Evolutionary conservation across 2,797 vertebrate genomes (phyloP).

Genomic region (Hafferia zeledoni): DNA sequence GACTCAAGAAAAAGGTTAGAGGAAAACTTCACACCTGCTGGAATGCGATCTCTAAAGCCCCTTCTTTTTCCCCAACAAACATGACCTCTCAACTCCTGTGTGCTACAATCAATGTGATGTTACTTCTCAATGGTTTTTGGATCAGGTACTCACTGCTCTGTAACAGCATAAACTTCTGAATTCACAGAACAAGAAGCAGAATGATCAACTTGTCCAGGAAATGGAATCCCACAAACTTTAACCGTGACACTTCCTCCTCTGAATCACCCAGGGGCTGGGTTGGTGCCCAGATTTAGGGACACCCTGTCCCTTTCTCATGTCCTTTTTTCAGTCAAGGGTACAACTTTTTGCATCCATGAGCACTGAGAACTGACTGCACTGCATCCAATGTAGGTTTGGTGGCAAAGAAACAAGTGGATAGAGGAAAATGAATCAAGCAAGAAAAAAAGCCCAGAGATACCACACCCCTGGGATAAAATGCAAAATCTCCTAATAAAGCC

Average conservation of each 20-base stretch:
- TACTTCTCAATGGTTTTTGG: background rate
- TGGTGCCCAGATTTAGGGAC: rapidly evolving
- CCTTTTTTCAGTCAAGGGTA: background rate
- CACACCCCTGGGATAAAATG: background rate
- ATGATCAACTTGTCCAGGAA: background rate
- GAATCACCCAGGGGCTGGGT: background rate
- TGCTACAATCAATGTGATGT: background rate
- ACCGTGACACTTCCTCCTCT: background rate
- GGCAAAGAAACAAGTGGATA: background rate
- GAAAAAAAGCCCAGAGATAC: background rate
- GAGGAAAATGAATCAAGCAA: background rate
- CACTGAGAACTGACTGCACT: background rate
- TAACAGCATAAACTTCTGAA: background rate
- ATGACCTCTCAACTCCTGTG: background rate
- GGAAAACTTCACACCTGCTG: background rate
- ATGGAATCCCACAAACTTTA: background rate
- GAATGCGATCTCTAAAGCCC: background rate
- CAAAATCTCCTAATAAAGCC: background rate
- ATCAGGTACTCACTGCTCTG: background rate
- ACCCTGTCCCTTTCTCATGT: background rate
- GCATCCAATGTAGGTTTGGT: background rate
- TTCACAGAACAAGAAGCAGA: background rate
- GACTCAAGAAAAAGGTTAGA: background rate
- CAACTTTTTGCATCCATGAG: background rate
- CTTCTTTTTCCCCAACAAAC: background rate